Percentiles rank a stretch among this genome's conserved stretches.
phyloP scores from a whole-genome alignment of 2,888 invertebrate genomes.

The Leptinotarsa tumamoca region DNA sequence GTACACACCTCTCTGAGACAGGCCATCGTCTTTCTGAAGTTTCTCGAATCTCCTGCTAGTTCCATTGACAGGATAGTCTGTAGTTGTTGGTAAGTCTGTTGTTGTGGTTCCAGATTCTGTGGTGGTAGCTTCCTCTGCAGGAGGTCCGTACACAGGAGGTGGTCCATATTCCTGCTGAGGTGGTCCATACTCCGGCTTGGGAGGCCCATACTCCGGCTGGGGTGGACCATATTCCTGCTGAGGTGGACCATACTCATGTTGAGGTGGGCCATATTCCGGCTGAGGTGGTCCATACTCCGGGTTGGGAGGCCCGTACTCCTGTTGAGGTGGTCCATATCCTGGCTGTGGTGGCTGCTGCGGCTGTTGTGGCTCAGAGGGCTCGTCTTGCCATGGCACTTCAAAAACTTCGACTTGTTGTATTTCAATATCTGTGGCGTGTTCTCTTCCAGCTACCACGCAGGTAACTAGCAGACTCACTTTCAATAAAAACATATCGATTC shows the following conservation, averaged over 20 bases:
- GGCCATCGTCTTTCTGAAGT: conserved; percentile 24
- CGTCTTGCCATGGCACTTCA: conserved; percentile 26
- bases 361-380: conserved; percentile 14
- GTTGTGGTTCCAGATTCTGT: conserved; percentile 31
- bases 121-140: conserved; percentile 54
- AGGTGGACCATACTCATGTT: conserved; percentile 16
- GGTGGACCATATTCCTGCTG: conserved; percentile 27
- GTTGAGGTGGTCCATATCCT: neutral
- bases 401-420: conserved; percentile 39
- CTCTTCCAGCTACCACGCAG: conserved; percentile 23
- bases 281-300: neutral
- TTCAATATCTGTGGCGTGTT: conserved; percentile 38
- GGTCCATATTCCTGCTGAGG: conserved; percentile 52
- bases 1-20: conserved; percentile 64
- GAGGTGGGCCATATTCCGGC: neutral
- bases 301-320: neutral
- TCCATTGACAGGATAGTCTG: conserved; percentile 35
- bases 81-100: conserved; percentile 41
- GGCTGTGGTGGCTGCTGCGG: conserved; percentile 16
- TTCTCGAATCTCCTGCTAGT: neutral
- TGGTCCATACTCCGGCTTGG: conserved; percentile 23
- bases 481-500: conserved; percentile 28
- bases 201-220: conserved; percentile 23
- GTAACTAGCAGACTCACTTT: conserved; percentile 18
- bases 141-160: conserved; percentile 53